These are phyloP conservation scores for Dromococcyx pavoninus DNA, from an alignment of 2,797 vertebrate species.

Conservation along the genomic window DNA sequence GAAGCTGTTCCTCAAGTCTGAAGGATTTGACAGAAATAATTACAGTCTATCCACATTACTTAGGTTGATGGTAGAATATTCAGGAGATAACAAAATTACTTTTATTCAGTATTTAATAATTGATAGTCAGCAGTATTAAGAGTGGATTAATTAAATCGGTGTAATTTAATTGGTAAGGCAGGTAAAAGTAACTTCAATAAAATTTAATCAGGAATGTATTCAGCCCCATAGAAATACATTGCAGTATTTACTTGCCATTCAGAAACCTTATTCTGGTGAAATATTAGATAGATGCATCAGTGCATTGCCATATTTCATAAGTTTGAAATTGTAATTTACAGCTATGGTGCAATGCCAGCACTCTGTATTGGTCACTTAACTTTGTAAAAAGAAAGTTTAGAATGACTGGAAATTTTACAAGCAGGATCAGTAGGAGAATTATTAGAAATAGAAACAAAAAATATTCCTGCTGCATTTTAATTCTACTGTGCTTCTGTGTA, in stretches of 20 bases:
- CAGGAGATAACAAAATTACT: background rate
- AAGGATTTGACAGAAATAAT: background rate
- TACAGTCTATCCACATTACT: background rate
- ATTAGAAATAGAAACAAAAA: background rate
- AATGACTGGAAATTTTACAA: background rate
- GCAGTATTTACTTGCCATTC: background rate
- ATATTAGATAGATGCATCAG: background rate
- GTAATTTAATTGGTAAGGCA: constrained; percentile 15
- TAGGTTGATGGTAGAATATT: background rate
- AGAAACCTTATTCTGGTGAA: background rate
- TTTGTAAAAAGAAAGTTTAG: background rate
- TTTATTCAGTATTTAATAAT: constrained; percentile 20
- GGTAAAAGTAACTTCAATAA: background rate
- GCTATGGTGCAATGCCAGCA: background rate
- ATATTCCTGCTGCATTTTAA: background rate
- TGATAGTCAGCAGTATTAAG: background rate
- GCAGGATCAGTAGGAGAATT: background rate
- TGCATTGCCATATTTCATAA: background rate
- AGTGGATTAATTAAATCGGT: background rate
- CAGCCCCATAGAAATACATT: background rate
- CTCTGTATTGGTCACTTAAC: background rate
- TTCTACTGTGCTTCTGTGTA: background rate
- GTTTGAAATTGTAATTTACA: background rate
- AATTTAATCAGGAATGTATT: background rate
- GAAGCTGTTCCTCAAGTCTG: background rate